Conservation (phyloP, 2,113 vertebrate genomes). For the Todiramphus chloris region DNA sequence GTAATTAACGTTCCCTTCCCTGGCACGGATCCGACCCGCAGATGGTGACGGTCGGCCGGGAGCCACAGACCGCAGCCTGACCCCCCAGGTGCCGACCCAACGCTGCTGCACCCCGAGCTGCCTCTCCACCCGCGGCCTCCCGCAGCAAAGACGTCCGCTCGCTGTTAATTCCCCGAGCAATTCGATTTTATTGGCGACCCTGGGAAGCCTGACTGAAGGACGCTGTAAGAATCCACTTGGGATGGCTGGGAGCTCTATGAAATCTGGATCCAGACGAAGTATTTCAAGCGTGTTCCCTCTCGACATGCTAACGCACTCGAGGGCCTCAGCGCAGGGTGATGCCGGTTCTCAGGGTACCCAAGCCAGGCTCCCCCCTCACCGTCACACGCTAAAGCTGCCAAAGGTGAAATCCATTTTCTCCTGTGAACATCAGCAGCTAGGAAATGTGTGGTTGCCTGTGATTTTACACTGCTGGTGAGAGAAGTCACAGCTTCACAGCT, state of each 20-base stretch:
- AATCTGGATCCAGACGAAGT: background rate
- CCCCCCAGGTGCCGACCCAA: background rate
- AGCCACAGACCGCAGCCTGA: background rate
- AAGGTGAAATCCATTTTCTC: background rate
- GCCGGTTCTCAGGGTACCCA: background rate
- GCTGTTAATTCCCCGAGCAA: fast-evolving
- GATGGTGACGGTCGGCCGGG: fast-evolving
- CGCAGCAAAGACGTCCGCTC: background rate
- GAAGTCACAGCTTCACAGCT: background rate
- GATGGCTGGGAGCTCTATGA: background rate
- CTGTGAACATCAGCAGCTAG: background rate
- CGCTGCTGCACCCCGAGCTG: fast-evolving
- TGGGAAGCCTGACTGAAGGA: background rate
- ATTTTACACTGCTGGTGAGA: background rate
- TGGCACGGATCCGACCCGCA: fast-evolving
- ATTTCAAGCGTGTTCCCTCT: background rate
- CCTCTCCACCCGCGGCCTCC: fast-evolving
- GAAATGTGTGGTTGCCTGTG: fast-evolving
- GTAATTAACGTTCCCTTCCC: background rate
- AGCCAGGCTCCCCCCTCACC: background rate
- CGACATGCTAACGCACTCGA: fast-evolving
- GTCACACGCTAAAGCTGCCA: fast-evolving
- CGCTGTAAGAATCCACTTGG: background rate
- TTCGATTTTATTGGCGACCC: background rate
- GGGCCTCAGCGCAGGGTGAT: fast-evolving